Evolutionary conservation across 2,797 vertebrate species (phyloP).

Genomic region (Xiphophorus birchmanni): DNA sequence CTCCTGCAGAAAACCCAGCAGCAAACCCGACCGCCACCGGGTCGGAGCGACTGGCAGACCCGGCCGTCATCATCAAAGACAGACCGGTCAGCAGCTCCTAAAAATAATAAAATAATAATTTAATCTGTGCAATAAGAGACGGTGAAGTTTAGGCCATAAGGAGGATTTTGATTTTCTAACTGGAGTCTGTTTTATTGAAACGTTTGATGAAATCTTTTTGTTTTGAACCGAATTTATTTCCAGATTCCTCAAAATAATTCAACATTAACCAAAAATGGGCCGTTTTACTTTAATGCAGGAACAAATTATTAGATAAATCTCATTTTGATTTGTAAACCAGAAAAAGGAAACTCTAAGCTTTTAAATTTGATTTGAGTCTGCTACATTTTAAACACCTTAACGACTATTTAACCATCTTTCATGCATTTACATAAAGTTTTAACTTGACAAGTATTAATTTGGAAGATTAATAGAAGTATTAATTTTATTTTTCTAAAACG

Average conservation of each 20-base stretch:
- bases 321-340: background rate
- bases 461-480: background rate
- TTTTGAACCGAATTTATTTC: background rate
- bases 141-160: background rate
- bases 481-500: background rate
- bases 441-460: background rate
- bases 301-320: background rate
- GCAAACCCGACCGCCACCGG: slow-evolving; percentile 50
- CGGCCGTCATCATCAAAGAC: slow-evolving; percentile 80
- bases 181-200: background rate
- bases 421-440: background rate
- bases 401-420: background rate
- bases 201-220: background rate
- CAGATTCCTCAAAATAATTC: background rate
- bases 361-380: background rate
- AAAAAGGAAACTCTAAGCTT: background rate
- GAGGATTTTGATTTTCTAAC: background rate
- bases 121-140: background rate
- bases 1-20: slow-evolving; percentile 63
- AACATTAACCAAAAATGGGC: background rate
- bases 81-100: slow-evolving; percentile 60
- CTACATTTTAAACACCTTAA: background rate
- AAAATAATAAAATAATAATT: background rate
- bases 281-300: background rate
- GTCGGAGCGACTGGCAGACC: slow-evolving; percentile 75